A percentile compares a stretch with the other conserved stretches of the same genome.
Evolutionary conservation across 2,797 vertebrate genomes (phyloP).

Genomic region (Pogoniulus pusillus): DNA sequence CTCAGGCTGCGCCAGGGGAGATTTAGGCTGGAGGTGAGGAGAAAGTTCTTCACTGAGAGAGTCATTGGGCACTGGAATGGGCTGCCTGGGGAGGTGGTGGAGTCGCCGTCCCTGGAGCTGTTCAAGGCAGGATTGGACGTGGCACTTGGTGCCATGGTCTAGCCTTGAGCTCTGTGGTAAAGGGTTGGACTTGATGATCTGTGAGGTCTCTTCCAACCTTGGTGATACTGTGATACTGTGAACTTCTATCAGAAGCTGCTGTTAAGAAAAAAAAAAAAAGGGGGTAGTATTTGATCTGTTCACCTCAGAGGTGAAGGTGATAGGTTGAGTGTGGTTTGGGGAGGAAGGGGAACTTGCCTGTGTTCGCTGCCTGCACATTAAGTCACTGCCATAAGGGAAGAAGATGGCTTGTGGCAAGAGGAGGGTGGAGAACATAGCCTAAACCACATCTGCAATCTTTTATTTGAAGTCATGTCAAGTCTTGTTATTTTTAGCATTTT

Average conservation of each 20-base stretch:
- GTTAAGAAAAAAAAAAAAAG: not conserved
- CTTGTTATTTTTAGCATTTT: not conserved
- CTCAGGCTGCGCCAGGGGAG: too few species aligned
- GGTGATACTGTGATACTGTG: too few species aligned
- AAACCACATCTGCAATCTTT: constrained; percentile 6
- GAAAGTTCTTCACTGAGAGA: too few species aligned
- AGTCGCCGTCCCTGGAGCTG: too few species aligned
- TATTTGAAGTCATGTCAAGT: not conserved
- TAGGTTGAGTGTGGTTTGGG: not conserved
- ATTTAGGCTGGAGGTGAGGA: too few species aligned
- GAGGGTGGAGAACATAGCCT: not conserved
- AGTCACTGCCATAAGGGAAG: not conserved
- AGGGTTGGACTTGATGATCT: too few species aligned
- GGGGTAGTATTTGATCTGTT: not conserved
- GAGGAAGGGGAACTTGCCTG: not conserved
- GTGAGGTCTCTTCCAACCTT: too few species aligned
- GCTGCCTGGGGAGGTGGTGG: too few species aligned
- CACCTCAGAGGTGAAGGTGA: not conserved
- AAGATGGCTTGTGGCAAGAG: not conserved
- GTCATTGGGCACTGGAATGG: too few species aligned
- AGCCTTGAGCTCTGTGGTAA: too few species aligned
- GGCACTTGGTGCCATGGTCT: too few species aligned
- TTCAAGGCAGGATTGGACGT: too few species aligned
- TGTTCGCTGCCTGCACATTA: not conserved
- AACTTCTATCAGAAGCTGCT: not conserved